Base-by-base conservation (phyloP, 1,140 invertebrate species). In the Drosophila prosaltans region DNA sequence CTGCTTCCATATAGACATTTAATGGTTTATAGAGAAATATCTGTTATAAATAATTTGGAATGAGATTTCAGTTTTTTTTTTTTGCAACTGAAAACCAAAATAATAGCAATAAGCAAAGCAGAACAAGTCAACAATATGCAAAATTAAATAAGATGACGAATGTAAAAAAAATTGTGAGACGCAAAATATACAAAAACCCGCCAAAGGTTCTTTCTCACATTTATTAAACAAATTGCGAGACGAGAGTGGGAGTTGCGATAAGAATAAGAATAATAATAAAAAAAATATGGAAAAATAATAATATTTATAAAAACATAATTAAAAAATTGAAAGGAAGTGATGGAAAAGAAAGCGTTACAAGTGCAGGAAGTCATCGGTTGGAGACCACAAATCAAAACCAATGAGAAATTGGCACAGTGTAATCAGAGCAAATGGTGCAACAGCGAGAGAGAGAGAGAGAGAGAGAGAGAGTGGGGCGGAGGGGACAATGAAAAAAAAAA, bases 61-160 rank as follows among this genome's bases (percentile, higher is more conserved):
- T 48, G 45, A 48, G 45, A 21, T 8, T 24, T 24, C 21, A 6
- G 21, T 21, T 36, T 36, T 6, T 36, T 36, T 36, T 36, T 36
- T 36, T 36, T 36, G 3, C 1, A 36, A 7, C 48, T 39, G 55
- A 26, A 54, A 41, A 26, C 40, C 65, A 62, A 59, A 36, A 32
- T 70, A 16, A 58, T 26, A 63, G 45, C 64, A 63, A 72, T 74
- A 78, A 64, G 24, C 58, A 69, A 60, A 65, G 58, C 64, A 63
- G 79, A 81, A 65, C 78, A 58, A 40, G 61, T 60, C 69, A 69
- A 78, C 64, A 82, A 82, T 82, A 82, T 82, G 80, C 80, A 82
- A 82, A 82, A 88, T 88, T 88, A 88, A 89, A 88, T 89, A 80
- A 64, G 77, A 88, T 88, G 83, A 88, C 83, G 74, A 59, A 84